Conservation (phyloP, 2,797 vertebrate genomes). For the Phyllotis vaccarum region DNA sequence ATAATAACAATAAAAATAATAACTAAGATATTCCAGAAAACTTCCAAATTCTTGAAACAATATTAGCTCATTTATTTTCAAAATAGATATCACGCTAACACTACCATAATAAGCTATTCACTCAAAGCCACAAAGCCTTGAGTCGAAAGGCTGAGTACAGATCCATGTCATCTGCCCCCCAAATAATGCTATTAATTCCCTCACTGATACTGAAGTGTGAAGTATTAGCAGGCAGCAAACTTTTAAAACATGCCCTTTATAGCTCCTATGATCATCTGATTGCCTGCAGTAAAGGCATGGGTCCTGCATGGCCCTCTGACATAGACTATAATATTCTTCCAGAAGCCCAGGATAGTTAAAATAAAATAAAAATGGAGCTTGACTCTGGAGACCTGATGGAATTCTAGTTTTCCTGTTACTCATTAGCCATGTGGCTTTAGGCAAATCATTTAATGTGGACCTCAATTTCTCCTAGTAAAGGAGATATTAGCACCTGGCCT, state of each 20-base stretch:
- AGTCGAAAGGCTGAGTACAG: not conserved
- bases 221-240: not conserved
- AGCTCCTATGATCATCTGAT: not conserved
- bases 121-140: not conserved
- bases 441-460: constrained; percentile 70
- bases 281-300: not conserved
- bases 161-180: not conserved
- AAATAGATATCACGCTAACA: not conserved
- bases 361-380: not conserved
- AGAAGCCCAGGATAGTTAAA: not conserved
- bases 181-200: not conserved
- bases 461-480: constrained; percentile 74
- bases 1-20: not conserved
- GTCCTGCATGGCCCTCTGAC: not conserved
- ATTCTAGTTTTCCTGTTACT: constrained; percentile 66
- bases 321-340: not conserved
- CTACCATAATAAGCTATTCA: not conserved
- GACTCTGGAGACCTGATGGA: constrained; percentile 60
- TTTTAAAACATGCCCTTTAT: not conserved
- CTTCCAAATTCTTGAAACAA: not conserved
- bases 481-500: constrained; percentile 72
- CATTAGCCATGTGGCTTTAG: constrained; percentile 71
- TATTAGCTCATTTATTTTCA: not conserved
- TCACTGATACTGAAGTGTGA: not conserved
- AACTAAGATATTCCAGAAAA: not conserved